A percentile compares a stretch with the other conserved stretches of the same genome.
Conservation (phyloP, 2,113 vertebrate genomes). For the Nycticryphes semicollaris region DNA sequence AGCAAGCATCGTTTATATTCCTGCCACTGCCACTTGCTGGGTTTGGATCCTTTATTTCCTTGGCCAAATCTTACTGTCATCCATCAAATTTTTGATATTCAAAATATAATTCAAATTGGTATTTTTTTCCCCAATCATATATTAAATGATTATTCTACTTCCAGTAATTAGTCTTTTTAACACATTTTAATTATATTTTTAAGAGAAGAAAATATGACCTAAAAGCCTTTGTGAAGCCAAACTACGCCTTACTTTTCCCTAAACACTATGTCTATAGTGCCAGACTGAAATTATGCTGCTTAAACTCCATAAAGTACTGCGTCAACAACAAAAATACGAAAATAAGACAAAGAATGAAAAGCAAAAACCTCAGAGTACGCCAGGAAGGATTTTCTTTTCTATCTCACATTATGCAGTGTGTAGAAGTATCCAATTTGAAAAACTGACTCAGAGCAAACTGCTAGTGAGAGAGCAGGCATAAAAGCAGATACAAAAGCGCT, state of each 20-base stretch:
- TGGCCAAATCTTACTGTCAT: conserved; percentile 20
- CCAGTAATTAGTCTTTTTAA: conserved; percentile 15
- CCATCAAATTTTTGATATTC: conserved; percentile 34
- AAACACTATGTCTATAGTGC: not conserved
- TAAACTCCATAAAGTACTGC: conserved; percentile 33
- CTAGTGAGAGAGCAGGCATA: not conserved
- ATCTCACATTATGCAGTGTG: not conserved
- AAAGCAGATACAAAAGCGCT: not conserved
- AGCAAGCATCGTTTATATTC: conserved; percentile 2
- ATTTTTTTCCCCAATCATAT: conserved; percentile 45
- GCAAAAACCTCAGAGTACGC: not conserved
- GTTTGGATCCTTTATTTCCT: conserved; percentile 40
- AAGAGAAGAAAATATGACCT: conserved; percentile 6
- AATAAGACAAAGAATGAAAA: not conserved
- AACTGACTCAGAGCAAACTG: not conserved
- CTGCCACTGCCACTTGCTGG: not conserved
- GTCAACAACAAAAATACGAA: conserved; percentile 3
- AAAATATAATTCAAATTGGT: conserved; percentile 39
- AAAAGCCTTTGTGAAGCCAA: conserved; percentile 2
- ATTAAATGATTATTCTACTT: conserved; percentile 35
- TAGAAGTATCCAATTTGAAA: not conserved
- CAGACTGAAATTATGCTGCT: conserved; percentile 39
- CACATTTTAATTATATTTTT: conserved; percentile 19
- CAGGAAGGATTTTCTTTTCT: conserved; percentile 21
- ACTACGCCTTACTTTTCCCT: not conserved